These are phyloP conservation scores for Cephus spinipes DNA, from an alignment of 2,888 invertebrate species.

Conservation along the genomic window DNA sequence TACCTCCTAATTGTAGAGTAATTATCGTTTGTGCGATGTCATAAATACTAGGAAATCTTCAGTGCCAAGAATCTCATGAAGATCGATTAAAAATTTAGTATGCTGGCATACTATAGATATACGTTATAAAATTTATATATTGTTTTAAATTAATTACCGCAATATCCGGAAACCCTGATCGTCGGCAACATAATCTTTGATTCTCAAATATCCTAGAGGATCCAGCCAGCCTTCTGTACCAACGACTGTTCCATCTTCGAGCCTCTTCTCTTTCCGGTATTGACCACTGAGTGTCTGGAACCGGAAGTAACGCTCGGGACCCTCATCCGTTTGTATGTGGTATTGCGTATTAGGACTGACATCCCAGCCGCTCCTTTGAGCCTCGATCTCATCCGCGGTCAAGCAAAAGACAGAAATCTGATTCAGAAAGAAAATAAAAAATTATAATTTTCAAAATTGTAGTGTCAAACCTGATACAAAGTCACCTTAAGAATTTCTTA, in stretches of 20 bases:
- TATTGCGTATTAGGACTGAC: constrained; percentile 79
- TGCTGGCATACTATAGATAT: no score
- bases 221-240: constrained; percentile 92
- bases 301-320: constrained; percentile 89
- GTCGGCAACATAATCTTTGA: constrained; percentile 91
- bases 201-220: constrained; percentile 81
- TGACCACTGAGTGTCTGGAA: constrained; percentile 91
- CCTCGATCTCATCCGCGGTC: constrained; percentile 59
- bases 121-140: no score
- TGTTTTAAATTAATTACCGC: constrained; percentile 52
- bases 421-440: background rate
- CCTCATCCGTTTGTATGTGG: constrained; percentile 93
- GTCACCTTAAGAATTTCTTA: background rate
- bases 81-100: no score
- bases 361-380: constrained; percentile 71
- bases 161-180: constrained; percentile 85
- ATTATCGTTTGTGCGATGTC: no score
- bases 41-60: no score
- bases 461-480: background rate
- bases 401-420: constrained; percentile 60
- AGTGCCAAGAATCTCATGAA: no score
- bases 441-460: background rate
- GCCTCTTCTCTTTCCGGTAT: constrained; percentile 87
- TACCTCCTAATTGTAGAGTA: no score
- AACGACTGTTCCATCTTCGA: constrained; percentile 88